Percentiles rank a stretch among this genome's conserved stretches.
Evolutionary conservation across 2,113 vertebrate species (phyloP).

Genomic region (Megaceryle torquata): DNA sequence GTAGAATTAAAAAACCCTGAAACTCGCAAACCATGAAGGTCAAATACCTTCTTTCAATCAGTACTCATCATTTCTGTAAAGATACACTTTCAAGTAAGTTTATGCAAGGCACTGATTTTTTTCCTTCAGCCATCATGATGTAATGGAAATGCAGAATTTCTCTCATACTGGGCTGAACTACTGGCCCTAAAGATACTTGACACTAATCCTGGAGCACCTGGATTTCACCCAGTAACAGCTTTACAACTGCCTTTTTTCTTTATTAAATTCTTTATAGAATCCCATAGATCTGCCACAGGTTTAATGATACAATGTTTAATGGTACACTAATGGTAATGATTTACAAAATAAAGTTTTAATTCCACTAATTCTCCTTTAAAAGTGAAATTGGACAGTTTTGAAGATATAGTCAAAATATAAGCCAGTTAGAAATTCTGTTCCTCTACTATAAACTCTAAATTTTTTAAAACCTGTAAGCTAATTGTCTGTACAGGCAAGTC

Average conservation of each 20-base stretch:
- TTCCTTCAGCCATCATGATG: background rate
- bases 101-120: conserved; percentile 45
- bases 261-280: background rate
- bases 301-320: background rate
- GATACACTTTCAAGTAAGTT: conserved; percentile 16
- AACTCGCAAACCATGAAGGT: background rate
- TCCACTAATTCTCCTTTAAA: background rate
- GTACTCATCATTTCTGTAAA: background rate
- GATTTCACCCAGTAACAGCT: background rate
- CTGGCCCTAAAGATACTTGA: background rate
- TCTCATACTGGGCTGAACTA: background rate
- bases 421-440: background rate
- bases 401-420: background rate
- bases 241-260: background rate
- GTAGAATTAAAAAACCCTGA: background rate
- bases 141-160: background rate
- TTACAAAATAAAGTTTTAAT: background rate
- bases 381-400: background rate
- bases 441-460: background rate
- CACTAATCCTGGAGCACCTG: background rate
- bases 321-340: background rate
- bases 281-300: background rate
- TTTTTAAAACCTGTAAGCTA: background rate
- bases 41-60: background rate
- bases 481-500: background rate